Percentiles rank a stretch among this genome's conserved stretches.
Evolutionary conservation across 2,113 vertebrate species (phyloP).

Genomic region (Leptobrachium leishanense): DNA sequence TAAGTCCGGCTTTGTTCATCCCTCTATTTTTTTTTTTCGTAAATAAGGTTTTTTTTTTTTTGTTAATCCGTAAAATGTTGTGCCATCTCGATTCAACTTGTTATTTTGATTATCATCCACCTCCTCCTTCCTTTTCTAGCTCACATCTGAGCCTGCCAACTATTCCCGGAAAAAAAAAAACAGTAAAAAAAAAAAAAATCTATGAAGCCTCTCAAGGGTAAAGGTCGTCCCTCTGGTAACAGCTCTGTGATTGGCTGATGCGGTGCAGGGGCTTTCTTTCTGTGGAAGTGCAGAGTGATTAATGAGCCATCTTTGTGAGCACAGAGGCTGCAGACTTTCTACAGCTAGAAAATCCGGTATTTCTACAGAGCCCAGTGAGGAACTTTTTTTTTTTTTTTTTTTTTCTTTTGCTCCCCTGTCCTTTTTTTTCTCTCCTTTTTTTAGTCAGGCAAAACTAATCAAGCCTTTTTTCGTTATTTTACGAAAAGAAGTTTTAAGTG

Average conservation of each 20-base stretch:
- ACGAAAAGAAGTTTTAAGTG: neutral
- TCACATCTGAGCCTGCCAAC: constrained; percentile 53
- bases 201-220: constrained; percentile 69
- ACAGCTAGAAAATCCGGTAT: constrained; percentile 4
- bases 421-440: constrained; percentile 10
- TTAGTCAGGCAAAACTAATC: constrained; percentile 19
- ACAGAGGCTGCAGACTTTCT: constrained; percentile 48
- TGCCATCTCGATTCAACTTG: constrained; percentile 31
- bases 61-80: neutral
- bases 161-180: constrained; percentile 55
- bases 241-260: constrained; percentile 62
- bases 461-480: constrained; percentile 1
- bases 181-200: constrained; percentile 60
- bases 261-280: constrained; percentile 60
- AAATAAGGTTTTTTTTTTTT: neutral
- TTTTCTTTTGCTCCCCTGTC: too few species aligned
- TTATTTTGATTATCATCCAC: constrained; percentile 33
- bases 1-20: neutral
- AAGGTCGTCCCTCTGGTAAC: constrained; percentile 81
- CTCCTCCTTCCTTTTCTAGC: constrained; percentile 15
- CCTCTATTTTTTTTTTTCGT: constrained; percentile 2
- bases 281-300: constrained; percentile 63
- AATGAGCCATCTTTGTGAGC: constrained; percentile 58
- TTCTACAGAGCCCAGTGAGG: constrained; percentile 17
- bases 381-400: neutral